Base-by-base conservation (phyloP, 2,797 vertebrate species). In the Agapornis canus region DNA sequence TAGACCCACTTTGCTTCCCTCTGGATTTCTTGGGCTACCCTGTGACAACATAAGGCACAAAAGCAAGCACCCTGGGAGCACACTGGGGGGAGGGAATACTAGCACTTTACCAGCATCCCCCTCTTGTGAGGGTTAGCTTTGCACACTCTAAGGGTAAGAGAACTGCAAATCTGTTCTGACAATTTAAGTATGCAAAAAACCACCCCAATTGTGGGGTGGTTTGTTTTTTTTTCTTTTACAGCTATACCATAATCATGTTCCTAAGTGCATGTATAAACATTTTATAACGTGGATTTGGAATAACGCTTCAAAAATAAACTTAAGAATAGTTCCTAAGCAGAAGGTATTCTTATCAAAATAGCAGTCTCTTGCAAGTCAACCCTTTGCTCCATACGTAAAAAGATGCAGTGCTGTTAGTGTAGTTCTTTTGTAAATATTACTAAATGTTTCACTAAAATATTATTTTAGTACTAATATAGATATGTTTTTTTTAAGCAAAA, bases 331-430 rank as follows among this genome's bases (percentile, higher is more conserved):
- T 95, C 82, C 86, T 76, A 70, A 95, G 92, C 95, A 96, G 90
- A 96, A 97, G 87, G 87, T 97, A 82, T 84, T 92, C 95, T 73
- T 92, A 94, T 47, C 91, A 94, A 94, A 96, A 95, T 84, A 96
- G 95, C 91, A 96, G 88, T 92, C 91, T 94, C 85, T 91, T 76
- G 90, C 73, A 66, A 95, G 82, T 80, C 95, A 96, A 11, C 88
- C 88, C 82, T 94, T 94, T 82, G 73, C 95, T 96, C 92, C 81
- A 47, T 77, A 77, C 51, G 9, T 65, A 69, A 35, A 84, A 90
- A 76, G 82, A 92, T 70, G 83, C 63, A 72, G 70, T 68, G 52
- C 93, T 95, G 93, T 89, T 84, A 88, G 77, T 82, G 77, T 51
- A 59, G 54, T 90, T 70, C 88, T 76, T 37, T 43, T 22, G 51